Base-by-base conservation (phyloP, 2,888 invertebrate species). In the Linyphia triangularis region DNA sequence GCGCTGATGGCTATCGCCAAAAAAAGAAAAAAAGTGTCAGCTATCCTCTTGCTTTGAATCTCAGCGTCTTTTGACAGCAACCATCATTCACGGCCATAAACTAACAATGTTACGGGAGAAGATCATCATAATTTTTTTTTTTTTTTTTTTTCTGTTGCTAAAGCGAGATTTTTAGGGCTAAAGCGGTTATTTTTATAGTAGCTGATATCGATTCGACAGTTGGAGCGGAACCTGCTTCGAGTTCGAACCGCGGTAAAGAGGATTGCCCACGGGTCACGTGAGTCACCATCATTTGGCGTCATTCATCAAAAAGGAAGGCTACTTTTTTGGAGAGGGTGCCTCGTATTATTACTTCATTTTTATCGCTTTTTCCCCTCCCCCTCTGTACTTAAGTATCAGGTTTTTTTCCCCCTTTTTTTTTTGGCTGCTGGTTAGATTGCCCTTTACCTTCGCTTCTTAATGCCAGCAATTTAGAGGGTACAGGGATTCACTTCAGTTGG, bases 161-260 rank as follows among this genome's bases (percentile, higher is more conserved):
- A 33, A 33, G 37, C 59, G 40, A 69, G 59, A 67, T 83, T 73
- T 85, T 81, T 43, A 43, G 78, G 77, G 85, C 63, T 61, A 22
- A 79, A 85, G 70, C 63, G 65, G 85, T 85, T 85, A 85, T 85
- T 85, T 85, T 79, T 85, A 79, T 61, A 72, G 63, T 69, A 13
- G 57, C 13, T 51, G 13, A 24, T 72, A 85, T 85, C 72, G 85
- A 85, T 85, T 72, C 70, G 63, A 0, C 69, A 70, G 72, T 70
- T 85, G 78, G 51, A 75, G 85, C 85, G 85, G 28, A 85, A 63
- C 85, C 13, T 51, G 69, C 40, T n/a, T 24, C 61, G 43, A 69
- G 63, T 24, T 70, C 70, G 30, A 72, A 72, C 70, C 63, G n/a
- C n/a, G 70, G 70, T 78, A 78, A 78, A n/a, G 70, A 51, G 85